Evolutionary conservation across 2,888 invertebrate species (phyloP), one percentile per base, ranked within the genome.

Genomic region (Hipparchia semele): DNA sequence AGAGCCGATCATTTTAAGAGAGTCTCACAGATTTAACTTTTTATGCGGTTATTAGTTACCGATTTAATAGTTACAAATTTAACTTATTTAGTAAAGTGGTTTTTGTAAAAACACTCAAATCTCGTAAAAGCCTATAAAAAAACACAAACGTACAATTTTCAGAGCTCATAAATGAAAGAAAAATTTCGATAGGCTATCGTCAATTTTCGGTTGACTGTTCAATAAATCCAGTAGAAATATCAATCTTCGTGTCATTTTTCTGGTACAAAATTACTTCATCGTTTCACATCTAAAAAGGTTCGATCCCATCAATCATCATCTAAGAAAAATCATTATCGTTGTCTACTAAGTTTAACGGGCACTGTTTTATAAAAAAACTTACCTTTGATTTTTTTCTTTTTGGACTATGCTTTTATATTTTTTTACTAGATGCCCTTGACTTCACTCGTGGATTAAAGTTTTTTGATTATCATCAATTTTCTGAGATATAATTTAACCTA

Each of bases 241-340:
- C 88, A 90, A 90, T 91, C 90, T 88, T 87, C 76, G 75, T 87
- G 90, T 90, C 90, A 90, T 90, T 89, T 64, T 89, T 89, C 87
- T 87, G 86, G 83, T 86, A 86, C 86, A 87, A 86, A 87, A 89
- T 87, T 39, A 39, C 91, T 90, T 87, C 87, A 90, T 90, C 87
- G 87, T 86, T 91, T 87, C 85, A 86, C 83, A 88, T 87, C 86
- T 84, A 82, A 86, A 85, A 86, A 87, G 87, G 87, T 89, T 81
- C 80, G 79, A 86, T 87, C 84, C 89, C 90, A 89, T 91, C 90
- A 88, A 90, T 91, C 90, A 86, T 84, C 80, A 86, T 84, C 80
- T 79, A 75, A 75, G 81, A 82, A 80, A 82, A 82, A 81, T 23
- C 23, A 45, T 23, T 13, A 23, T 39, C 39, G 2, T 39, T 12